Conservation (phyloP, 2,113 vertebrate genomes). For the Poeciliopsis turrubarensis region DNA sequence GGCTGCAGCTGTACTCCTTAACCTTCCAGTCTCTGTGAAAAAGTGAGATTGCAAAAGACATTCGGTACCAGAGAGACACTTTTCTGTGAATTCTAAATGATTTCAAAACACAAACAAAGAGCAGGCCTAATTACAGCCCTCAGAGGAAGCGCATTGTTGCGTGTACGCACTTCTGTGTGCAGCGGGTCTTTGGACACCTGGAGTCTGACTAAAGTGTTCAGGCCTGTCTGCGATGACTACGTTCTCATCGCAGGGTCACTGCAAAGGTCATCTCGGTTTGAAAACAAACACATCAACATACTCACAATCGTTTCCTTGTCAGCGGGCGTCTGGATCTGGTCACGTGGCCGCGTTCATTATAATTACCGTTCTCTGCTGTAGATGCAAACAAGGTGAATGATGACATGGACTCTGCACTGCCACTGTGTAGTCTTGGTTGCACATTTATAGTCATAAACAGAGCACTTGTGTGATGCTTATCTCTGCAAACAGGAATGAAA, state of each 20-base stretch:
- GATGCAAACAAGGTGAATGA: conserved; percentile 27
- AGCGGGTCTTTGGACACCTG: conserved; percentile 62
- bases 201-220: conserved; percentile 59
- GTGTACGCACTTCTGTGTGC: neutral
- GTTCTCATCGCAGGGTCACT: conserved; percentile 66
- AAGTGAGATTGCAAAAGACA: conserved; percentile 26
- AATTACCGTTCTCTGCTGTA: conserved; percentile 16
- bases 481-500: conserved; percentile 25
- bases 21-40: conserved; percentile 40
- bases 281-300: conserved; percentile 70
- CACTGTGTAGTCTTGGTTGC: neutral
- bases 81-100: conserved; percentile 18
- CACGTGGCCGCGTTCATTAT: conserved; percentile 53
- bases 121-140: conserved; percentile 7
- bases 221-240: conserved; percentile 54
- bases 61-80: conserved; percentile 7
- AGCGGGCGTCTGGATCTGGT: conserved; percentile 42
- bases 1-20: conserved; percentile 65
- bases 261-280: conserved; percentile 56
- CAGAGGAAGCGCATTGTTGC: conserved; percentile 8
- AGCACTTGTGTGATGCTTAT: conserved; percentile 18
- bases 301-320: conserved; percentile 57
- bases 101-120: conserved; percentile 18
- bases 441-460: conserved; percentile 1
- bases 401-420: neutral